phyloP scores from a whole-genome alignment of 2,797 vertebrate species.

The Gephyroberyx darwinii region DNA sequence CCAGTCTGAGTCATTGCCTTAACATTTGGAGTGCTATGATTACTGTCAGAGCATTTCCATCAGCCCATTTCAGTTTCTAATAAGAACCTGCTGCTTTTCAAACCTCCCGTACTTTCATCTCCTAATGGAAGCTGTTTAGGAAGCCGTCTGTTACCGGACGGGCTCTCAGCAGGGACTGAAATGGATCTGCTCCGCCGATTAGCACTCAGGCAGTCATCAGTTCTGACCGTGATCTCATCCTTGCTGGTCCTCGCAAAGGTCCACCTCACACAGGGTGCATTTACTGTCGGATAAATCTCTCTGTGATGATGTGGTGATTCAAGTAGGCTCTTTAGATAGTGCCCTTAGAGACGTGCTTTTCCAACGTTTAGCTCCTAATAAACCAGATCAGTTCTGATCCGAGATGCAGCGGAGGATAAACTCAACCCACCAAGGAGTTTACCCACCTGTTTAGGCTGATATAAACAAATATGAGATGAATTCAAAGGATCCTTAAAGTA shows the following conservation, averaged over 20 bases:
- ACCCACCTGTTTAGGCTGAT: not conserved
- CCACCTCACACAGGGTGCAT: not conserved
- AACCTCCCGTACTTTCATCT: slow-evolving; percentile 27
- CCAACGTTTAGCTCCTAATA: not conserved
- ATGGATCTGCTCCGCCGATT: slow-evolving; percentile 27
- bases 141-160: slow-evolving; percentile 1
- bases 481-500: not conserved
- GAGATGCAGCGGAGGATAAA: not conserved
- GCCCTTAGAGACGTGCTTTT: not conserved
- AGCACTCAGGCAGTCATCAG: not conserved
- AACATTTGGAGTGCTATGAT: no score
- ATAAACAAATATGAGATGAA: not conserved
- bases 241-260: not conserved
- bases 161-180: slow-evolving; percentile 1
- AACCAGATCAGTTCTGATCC: not conserved
- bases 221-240: slow-evolving; percentile 19
- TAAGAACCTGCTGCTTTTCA: slow-evolving; percentile 41
- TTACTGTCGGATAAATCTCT: not conserved
- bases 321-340: not conserved
- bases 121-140: slow-evolving; percentile 43
- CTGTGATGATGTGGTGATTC: not conserved
- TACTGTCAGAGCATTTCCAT: slow-evolving; percentile 17
- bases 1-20: slow-evolving; percentile 35
- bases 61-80: slow-evolving; percentile 22
- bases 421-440: no score